Base-by-base conservation (phyloP, 2,797 vertebrate species). In the Mallotus villosus region DNA sequence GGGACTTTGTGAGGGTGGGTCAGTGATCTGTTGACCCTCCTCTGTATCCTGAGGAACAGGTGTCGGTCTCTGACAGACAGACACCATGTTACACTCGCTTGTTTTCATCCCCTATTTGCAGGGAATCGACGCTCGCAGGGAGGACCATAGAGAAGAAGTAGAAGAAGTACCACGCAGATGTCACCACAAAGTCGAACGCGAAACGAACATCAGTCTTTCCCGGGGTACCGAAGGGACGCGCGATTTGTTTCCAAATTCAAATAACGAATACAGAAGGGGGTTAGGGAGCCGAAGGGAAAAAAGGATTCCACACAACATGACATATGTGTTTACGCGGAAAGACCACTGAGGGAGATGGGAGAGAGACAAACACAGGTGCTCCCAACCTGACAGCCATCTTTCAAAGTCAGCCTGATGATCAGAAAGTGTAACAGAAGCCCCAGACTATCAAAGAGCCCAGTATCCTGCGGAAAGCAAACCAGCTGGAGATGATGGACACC, bases 401-500 rank as follows among this genome's bases (percentile, higher is more conserved):
- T 70, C 63, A 49, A 73, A 68, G 11, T 1, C 59, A 4, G n/a
- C 61, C 71, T 67, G 37, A 76, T 71, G 74, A 62, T 67, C 62
- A 71, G 34, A 14, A 25, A 32, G 53, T 73, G 73, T 29, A 85
- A 81, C 77, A 70, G 77, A 84, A 68, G 73, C 6, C 58, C 9
- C 6, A 3, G 65, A 74, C 68, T 70, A 75, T 83, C 69, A 74
- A 78, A 76, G 17, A 53, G 11, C 37, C 62, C 37, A 51, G 60
- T 34, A 53, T 53, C 53, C 5, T 32, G 72, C 55, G 71, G 57
- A 83, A 82, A 70, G 37, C 49, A 72, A 78, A 78, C 70, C 82
- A 85, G 81, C 86, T 86, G 87, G 81, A 87, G 74, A 75, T 58
- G 74, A 76, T 73, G 68, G 75, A 77, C 74, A 74, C 66, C 34